Percentiles rank a stretch among this genome's conserved stretches.
Evolutionary conservation across 2,113 vertebrate species (phyloP).

Genomic region (Pantherophis guttatus): DNA sequence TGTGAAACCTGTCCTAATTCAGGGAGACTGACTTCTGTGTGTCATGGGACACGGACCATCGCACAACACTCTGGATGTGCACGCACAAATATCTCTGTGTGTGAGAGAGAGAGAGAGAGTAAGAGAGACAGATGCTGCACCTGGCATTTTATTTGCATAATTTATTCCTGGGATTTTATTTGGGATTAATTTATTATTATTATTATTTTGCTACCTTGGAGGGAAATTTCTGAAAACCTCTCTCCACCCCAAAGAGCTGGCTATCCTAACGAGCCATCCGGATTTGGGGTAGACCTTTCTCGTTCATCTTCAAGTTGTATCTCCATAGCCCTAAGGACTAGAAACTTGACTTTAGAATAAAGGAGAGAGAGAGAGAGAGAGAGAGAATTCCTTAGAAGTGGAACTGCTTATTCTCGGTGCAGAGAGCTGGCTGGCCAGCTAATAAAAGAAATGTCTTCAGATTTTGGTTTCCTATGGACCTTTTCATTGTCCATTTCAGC

Average conservation of each 20-base stretch:
- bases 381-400: too few species aligned
- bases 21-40: not conserved
- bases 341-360: not conserved
- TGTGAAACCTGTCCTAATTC: too few species aligned
- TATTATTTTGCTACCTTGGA: not conserved
- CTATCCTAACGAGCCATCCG: not conserved
- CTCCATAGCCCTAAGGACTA: not conserved
- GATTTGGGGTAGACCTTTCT: not conserved
- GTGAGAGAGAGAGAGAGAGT: not conserved
- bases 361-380: too few species aligned
- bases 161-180: not conserved
- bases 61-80: not conserved
- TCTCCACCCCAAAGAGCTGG: not conserved
- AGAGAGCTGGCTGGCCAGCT: constrained; percentile 25
- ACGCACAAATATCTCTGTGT: fast-evolving
- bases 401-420: fast-evolving
- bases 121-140: not conserved
- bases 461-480: constrained; percentile 1
- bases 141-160: not conserved
- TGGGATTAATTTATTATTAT: not conserved
- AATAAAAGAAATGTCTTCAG: not conserved
- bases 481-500: not conserved
- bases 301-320: not conserved
- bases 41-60: not conserved
- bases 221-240: not conserved